Conservation (phyloP, 2,113 vertebrate genomes). For the Amphiprion percula region DNA sequence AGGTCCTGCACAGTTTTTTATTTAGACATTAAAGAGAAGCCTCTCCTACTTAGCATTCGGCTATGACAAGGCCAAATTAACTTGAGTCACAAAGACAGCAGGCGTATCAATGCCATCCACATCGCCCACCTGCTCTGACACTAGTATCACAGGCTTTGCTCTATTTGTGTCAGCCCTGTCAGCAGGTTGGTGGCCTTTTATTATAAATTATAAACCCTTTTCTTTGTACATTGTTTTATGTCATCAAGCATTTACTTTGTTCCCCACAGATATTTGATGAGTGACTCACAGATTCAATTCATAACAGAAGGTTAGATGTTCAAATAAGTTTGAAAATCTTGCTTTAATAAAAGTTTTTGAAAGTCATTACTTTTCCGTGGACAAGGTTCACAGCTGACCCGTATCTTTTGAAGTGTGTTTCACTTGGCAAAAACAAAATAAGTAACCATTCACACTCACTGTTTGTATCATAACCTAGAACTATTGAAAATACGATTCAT, state of each 20-base stretch:
- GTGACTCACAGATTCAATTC: not conserved
- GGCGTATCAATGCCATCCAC: not conserved
- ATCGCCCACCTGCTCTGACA: not conserved
- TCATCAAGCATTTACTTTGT: not conserved
- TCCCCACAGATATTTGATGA: not conserved
- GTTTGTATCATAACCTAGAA: not conserved
- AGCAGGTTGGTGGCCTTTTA: not conserved
- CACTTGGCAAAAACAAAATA: not conserved
- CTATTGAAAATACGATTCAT: not conserved
- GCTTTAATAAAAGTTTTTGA: not conserved
- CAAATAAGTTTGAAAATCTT: not conserved
- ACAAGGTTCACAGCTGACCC: not conserved
- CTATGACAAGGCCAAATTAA: conserved; percentile 14
- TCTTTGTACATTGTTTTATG: not conserved
- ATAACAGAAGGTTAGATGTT: not conserved
- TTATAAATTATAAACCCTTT: not conserved
- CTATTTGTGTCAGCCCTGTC: not conserved
- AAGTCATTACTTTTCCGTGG: not conserved
- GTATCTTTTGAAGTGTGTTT: not conserved
- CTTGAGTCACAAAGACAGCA: conserved; percentile 14
- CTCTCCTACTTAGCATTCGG: not conserved
- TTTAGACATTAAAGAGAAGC: conserved; percentile 16
- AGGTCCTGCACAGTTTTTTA: not conserved
- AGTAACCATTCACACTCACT: not conserved
- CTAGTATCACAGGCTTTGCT: not conserved